Evolutionary conservation across 1,140 invertebrate genomes (phyloP), one percentile per base, ranked within the genome.

Genomic region (Lerema accius): DNA sequence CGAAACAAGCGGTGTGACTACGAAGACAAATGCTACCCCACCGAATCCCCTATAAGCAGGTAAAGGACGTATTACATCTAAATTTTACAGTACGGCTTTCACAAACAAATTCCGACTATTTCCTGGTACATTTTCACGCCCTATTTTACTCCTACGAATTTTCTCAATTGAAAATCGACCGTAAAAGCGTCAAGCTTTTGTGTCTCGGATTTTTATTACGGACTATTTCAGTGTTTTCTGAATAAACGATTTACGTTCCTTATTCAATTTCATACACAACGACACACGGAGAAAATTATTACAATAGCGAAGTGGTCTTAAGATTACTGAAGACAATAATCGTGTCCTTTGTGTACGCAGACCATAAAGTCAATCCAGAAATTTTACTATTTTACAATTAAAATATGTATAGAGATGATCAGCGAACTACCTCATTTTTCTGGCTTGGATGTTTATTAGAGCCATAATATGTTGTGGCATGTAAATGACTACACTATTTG

Each of bases 41-140:
- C 75, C 60, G 64, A 73, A 68, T 64, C 59, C 64, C 67, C 73
- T 65, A 63, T 63, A 67, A 70, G 67, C 55, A 71, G 56, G 69
- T 60, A 73, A 66, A 67, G 63, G 67, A 70, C 65, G 65, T 71
- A 73, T 78, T 75, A 79, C 70, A 73, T 74, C 79, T 76, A 80
- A 84, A 82, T 78, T 82, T 82, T 71, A 73, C 74, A 82, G 53
- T 63, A 67, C 64, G 66, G 69, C 71, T 78, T 77, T 69, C 71
- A 76, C 75, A 86, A 86, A 88, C 82, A 88, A 88, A 86, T 88
- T 81, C 76, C 53, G 73, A 62, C 76, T 76, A 82, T 84, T 58
- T 80, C 78, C 62, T 60, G 59, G 71, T 69, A 78, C 82, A 83
- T 86, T 88, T 88, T 84, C 83, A 84, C 85, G 85, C 76, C 73